Base-by-base conservation (phyloP, 2,797 vertebrate species). In the Oceanodroma leucorhoa region DNA sequence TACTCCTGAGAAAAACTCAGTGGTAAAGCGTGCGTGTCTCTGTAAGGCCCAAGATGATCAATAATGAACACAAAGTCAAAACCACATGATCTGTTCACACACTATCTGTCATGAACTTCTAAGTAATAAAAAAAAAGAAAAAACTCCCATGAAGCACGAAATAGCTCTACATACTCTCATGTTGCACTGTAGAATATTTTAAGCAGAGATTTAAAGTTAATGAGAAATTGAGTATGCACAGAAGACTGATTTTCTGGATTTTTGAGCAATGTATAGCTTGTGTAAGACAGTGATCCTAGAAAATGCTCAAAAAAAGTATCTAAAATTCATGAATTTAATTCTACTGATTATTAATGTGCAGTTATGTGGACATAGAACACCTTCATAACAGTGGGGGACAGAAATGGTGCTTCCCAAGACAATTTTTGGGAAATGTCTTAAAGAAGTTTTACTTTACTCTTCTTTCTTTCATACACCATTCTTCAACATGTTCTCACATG, bases 11-110 rank as follows among this genome's bases (percentile, higher is more conserved):
- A 67, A 83, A 77, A 88, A 32, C 4, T 30, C n/a, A 34, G 10
- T 67, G 30, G 36, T 67, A 40, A 51, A 75, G 8, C 0, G 0
- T 20, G 5, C 19, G 3, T 54, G 4, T 27, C 14, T 38, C 45
- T 71, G 7, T 38, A 53, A 60, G 41, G 32, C 6, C 45, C 30
- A n/a, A 46, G 12, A 26, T 6, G 34, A 41, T n/a, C 23, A 77
- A 41, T 15, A 85, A 58, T 6, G 14, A 86, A 32, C n/a, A 51
- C 2, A 23, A 64, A 82, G 15, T 48, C 34, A 70, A 53, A 65
- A 87, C 29, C 21, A 14, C 7, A 32, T n/a, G 4, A 50, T 29
- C 26, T 53, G 4, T 53, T 76, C 32, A 61, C 27, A 38, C 32
- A 65, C 2, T 5, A 62, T 58, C 38, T 22, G 3, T 54, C 78